phyloP scores from a whole-genome alignment of 2,888 invertebrate genomes.

The Uloborus plumipes region DNA sequence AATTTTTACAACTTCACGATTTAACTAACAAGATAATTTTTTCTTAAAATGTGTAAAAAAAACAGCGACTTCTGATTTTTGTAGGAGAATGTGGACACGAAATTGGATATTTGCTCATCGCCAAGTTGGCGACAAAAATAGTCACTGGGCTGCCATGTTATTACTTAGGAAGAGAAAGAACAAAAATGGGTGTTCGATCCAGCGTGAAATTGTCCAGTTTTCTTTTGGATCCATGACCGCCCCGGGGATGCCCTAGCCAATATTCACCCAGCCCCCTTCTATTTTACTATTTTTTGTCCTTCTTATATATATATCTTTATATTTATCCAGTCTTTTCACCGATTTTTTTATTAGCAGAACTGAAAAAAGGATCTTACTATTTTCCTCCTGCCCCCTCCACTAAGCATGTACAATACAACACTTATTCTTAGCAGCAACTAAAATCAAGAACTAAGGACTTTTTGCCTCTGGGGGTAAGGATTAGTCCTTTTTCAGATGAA shows the following conservation, averaged over 20 bases:
- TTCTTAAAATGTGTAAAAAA: too few species aligned
- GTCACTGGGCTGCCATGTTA: slow-evolving; percentile 9
- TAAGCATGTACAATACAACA: slow-evolving; percentile 30
- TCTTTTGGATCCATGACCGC: slow-evolving; percentile 40
- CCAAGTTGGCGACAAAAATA: slow-evolving; percentile 10
- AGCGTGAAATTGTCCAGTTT: slow-evolving; percentile 48
- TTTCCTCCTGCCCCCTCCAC: not conserved
- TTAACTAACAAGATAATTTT: too few species aligned
- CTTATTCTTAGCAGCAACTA: slow-evolving; percentile 44
- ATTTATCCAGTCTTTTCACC: not conserved
- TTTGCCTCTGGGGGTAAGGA: slow-evolving; percentile 25
- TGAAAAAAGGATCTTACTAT: slow-evolving; percentile 2
- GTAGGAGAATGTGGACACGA: too few species aligned
- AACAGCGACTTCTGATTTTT: too few species aligned
- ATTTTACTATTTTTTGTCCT: slow-evolving; percentile 22
- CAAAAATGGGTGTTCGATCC: slow-evolving; percentile 30
- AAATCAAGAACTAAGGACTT: slow-evolving; percentile 33
- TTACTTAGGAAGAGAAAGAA: not conserved
- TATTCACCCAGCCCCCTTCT: slow-evolving; percentile 7
- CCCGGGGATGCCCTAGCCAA: slow-evolving; percentile 13
- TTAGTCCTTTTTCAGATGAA: slow-evolving; percentile 14
- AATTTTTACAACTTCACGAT: too few species aligned
- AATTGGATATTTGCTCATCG: too few species aligned
- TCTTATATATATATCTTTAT: slow-evolving; percentile 22
- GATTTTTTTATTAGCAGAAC: too few species aligned